Percentiles rank a stretch among this genome's conserved stretches.
phyloP scores from a whole-genome alignment of 2,113 vertebrate genomes.

The Numida meleagris region DNA sequence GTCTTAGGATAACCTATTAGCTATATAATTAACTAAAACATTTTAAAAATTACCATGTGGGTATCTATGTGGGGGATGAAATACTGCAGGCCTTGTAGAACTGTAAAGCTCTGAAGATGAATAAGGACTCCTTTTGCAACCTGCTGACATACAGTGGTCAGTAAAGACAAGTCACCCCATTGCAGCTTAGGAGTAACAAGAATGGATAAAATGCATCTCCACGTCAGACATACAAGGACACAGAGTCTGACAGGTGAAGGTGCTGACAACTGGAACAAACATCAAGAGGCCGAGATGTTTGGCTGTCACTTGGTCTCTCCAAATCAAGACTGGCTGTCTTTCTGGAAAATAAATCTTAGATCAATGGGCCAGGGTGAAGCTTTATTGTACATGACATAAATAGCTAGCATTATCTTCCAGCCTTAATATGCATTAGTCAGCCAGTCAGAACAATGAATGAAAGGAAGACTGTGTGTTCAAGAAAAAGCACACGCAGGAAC shows the following conservation, averaged over 20 bases:
- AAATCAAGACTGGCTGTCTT: neutral
- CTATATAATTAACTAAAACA: neutral
- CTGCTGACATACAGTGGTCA: fast-evolving
- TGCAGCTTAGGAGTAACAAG: neutral
- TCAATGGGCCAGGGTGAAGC: neutral
- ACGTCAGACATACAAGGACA: neutral
- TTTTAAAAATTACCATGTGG: neutral
- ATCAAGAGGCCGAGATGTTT: neutral
- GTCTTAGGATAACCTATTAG: neutral
- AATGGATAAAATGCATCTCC: neutral
- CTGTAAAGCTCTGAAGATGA: neutral
- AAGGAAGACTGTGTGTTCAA: neutral
- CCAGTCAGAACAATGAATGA: neutral
- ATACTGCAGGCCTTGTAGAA: neutral
- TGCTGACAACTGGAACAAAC: neutral
- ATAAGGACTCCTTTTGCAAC: neutral
- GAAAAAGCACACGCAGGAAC: neutral
- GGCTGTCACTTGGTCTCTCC: neutral
- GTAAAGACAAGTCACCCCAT: neutral
- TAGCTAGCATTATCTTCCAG: neutral
- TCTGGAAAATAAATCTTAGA: neutral
- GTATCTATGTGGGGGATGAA: neutral
- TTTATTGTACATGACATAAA: neutral
- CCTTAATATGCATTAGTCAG: neutral
- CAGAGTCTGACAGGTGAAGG: neutral